Evolutionary conservation across 2,888 invertebrate species (phyloP).

Genomic region (Rhabditoides inermis): DNA sequence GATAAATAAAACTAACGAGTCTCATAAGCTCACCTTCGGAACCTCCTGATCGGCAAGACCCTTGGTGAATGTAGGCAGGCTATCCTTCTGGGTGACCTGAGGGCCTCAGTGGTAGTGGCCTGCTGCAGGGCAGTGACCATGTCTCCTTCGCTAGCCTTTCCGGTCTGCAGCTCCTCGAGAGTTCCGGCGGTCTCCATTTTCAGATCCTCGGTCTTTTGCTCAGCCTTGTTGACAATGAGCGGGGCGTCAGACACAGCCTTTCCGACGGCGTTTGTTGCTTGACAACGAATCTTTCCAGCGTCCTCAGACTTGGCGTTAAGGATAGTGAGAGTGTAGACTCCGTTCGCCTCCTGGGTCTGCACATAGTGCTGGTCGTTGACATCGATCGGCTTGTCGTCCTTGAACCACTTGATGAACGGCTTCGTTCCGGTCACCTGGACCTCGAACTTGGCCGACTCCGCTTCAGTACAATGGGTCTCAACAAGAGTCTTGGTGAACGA

Average conservation of each 20-base stretch:
- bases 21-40: too few relatives aligned
- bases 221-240: constrained; percentile 35
- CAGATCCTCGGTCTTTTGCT: too few relatives aligned
- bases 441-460: constrained; percentile 26
- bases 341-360: constrained; percentile 67
- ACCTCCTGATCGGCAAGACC: constrained; percentile 51
- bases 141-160: too few relatives aligned
- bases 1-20: too few relatives aligned
- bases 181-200: too few relatives aligned
- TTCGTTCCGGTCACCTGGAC: constrained; percentile 77
- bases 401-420: constrained; percentile 89
- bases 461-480: constrained; percentile 12
- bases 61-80: constrained; percentile 34
- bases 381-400: constrained; percentile 79
- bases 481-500: too few relatives aligned
- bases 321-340: constrained; percentile 55
- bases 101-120: neutral
- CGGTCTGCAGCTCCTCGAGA: too few relatives aligned
- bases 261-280: constrained; percentile 73
- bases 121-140: neutral
- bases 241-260: constrained; percentile 39
- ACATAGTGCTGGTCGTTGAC: constrained; percentile 65
- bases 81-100: constrained; percentile 3
- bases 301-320: constrained; percentile 63
- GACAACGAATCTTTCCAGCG: constrained; percentile 81